Evolutionary conservation across 1,140 invertebrate genomes (phyloP).

Genomic region (Drosophila obscura): DNA sequence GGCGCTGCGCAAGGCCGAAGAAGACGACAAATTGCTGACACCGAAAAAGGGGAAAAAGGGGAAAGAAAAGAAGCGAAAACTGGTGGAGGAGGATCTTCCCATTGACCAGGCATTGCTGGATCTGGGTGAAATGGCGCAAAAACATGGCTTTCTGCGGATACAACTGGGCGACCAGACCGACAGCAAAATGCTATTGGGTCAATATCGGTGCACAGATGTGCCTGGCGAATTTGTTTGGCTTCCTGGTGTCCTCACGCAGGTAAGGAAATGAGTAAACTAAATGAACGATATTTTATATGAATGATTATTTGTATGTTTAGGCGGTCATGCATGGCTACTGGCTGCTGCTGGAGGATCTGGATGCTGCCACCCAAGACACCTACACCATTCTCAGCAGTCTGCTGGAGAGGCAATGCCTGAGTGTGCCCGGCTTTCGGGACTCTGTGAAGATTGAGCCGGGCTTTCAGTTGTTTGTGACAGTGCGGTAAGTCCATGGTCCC

Average conservation of each 20-base stretch:
- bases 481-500: conserved; percentile 86
- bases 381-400: conserved; percentile 93
- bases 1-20: conserved; percentile 17
- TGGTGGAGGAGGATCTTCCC: conserved; percentile 18
- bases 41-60: conserved; percentile 50
- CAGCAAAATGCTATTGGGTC: conserved; percentile 96
- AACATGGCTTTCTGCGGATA: conserved; percentile 85
- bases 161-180: conserved; percentile 99
- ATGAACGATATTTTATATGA: neutral
- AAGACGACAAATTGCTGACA: conserved; percentile 52
- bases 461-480: conserved; percentile 96
- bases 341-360: conserved; percentile 98
- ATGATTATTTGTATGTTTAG: conserved; percentile 79
- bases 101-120: conserved; percentile 42
- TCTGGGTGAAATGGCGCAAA: conserved; percentile 29
- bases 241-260: conserved; percentile 94
- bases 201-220: conserved; percentile 97
- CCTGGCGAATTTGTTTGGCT: conserved; percentile 99
- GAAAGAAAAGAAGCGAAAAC: conserved; percentile 47
- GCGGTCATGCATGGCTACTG: conserved; percentile 95
- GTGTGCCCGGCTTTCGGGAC: conserved; percentile 94
- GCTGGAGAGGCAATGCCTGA: conserved; percentile 92
- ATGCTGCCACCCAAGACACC: conserved; percentile 96
- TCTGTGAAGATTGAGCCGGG: conserved; percentile 90
- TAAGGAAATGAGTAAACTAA: conserved; percentile 58